These are phyloP conservation scores for Knipowitschia caucasica DNA, from an alignment of 2,797 vertebrate species.

Conservation along the genomic window DNA sequence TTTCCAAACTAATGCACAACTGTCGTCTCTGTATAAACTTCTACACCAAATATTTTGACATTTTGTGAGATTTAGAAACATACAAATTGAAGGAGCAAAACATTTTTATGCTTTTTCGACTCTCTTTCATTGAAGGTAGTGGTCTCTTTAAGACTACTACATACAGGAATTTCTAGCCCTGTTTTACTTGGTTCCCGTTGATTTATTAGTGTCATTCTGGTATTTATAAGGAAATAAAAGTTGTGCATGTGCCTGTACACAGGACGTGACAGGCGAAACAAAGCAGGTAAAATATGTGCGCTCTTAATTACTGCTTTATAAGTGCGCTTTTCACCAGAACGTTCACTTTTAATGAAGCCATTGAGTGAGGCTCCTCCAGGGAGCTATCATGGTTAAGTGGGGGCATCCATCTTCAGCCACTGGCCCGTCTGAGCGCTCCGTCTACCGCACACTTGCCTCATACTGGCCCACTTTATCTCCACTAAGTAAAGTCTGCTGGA, in stretches of 20 bases:
- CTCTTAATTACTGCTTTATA: constrained; percentile 77
- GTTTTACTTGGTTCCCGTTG: constrained; percentile 37
- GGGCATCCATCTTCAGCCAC: constrained; percentile 77
- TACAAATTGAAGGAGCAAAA: background rate
- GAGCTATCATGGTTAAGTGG: constrained; percentile 78
- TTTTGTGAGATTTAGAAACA: background rate
- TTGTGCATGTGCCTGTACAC: constrained; percentile 60
- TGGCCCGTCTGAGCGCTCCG: constrained; percentile 69
- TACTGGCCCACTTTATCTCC: constrained; percentile 74
- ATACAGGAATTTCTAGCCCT: constrained; percentile 22
- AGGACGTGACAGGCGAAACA: constrained; percentile 68
- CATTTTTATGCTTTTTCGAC: background rate
- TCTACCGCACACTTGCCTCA: constrained; percentile 65
- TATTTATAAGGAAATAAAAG: constrained; percentile 67
- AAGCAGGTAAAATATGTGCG: constrained; percentile 73
- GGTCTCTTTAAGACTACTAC: constrained; percentile 3
- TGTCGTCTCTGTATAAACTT: background rate
- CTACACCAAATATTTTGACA: background rate
- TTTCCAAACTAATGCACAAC: background rate
- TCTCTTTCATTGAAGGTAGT: background rate
- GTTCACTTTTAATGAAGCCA: constrained; percentile 79
- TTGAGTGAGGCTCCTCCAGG: constrained; percentile 76
- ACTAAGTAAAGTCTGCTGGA: constrained; percentile 74
- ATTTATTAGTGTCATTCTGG: constrained; percentile 61
- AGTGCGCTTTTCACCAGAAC: constrained; percentile 70